Evolutionary conservation across 2,113 vertebrate genomes (phyloP), one percentile per base, ranked within the genome.

Genomic region (Coptodon bakossiorum): DNA sequence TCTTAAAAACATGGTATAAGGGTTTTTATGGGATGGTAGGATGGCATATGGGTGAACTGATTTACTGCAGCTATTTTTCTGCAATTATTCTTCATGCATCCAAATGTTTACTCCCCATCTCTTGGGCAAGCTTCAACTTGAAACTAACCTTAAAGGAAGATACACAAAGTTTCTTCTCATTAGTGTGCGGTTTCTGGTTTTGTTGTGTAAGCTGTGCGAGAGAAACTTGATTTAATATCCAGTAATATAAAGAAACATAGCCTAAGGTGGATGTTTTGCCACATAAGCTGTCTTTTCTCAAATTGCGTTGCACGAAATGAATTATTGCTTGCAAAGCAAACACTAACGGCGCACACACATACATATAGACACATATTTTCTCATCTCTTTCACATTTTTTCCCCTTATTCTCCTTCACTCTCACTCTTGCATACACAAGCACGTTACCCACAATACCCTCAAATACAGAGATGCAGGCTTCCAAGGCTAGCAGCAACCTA

Each of bases 131-230:
- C 85, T 85, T 81, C 38, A 78, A 86, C 91, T 81, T 19, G 48
- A 89, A 17, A 4, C 68, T 34, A 48, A 71, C 82, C 50, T 50
- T 66, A 9, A 38, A 40, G 59, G 24, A 81, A 63, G 83, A 88
- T 80, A 81, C 9, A 19, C 40, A 78, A 88, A 66, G 73, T 82
- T 86, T 82, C 27, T 71, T 53, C 87, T 54, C 66, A 76, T 3
- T 22, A 86, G 78, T 22, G 22, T 66, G 86, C 9, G 14, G 81
- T 80, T 9, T 34, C 5, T 54, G 31, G 82, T 85, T 89, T 29
- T 89, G 57, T 83, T 93, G 86, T 81, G 86, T 94, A 89, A 94
- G 91, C 89, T 89, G 88, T 90, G 83, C 83, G 31, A 84, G 84
- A 73, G 83, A 80, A 87, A 86, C 31, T 50, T 43, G 87, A 85